Conservation (phyloP, 2,797 vertebrate species). For the Sebastes miniatus region DNA sequence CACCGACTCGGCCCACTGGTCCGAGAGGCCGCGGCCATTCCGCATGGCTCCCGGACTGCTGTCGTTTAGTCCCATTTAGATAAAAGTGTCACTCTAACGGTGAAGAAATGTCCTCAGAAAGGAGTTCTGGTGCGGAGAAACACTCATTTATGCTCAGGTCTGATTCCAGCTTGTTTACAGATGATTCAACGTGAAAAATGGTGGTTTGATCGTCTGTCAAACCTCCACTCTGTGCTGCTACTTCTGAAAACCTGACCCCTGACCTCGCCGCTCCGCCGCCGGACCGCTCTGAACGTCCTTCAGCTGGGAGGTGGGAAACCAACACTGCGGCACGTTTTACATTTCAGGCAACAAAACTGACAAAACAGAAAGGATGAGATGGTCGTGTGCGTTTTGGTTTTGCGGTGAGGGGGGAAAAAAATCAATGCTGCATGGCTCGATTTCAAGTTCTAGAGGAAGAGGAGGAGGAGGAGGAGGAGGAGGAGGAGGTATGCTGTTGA, state of each 20-base stretch:
- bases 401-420: conserved; percentile 28
- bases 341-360: conserved; percentile 48
- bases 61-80: conserved; percentile 87
- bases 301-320: conserved; percentile 25
- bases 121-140: background rate
- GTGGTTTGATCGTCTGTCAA: background rate
- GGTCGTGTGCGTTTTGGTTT: conserved; percentile 39
- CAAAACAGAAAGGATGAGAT: conserved; percentile 38
- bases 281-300: conserved; percentile 25
- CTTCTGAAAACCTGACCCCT: conserved; percentile 25
- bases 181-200: no score
- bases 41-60: conserved; percentile 80
- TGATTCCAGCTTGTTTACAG: background rate
- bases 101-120: conserved; percentile 59
- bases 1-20: conserved; percentile 90
- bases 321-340: conserved; percentile 27
- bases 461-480: conserved; percentile 29
- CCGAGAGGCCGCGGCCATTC: conserved; percentile 87
- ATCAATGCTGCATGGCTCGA: conserved; percentile 62
- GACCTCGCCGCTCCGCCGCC: conserved; percentile 10
- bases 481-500: conserved; percentile 59
- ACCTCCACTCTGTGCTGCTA: background rate
- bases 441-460: conserved; percentile 46
- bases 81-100: background rate
- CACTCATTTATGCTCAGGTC: conserved; percentile 24